A percentile compares a stretch with the other conserved stretches of the same genome.
Conservation (phyloP, 2,113 vertebrate genomes). For the Gymnobelideus leadbeateri region DNA sequence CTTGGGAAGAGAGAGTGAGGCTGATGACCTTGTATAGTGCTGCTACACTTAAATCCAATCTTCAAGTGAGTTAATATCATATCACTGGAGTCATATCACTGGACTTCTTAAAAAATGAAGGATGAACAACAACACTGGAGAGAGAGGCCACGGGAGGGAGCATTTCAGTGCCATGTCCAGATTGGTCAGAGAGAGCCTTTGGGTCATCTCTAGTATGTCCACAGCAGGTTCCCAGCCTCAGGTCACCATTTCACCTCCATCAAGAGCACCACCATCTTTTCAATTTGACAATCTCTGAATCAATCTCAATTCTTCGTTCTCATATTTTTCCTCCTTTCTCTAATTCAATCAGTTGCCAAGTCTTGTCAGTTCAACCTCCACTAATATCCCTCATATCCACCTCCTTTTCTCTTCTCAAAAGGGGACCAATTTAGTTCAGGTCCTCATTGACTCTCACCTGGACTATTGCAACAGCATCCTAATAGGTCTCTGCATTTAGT, state of each 20-base stretch:
- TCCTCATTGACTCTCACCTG: not conserved
- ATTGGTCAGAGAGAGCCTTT: not conserved
- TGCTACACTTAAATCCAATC: not conserved
- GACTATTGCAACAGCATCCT: not conserved
- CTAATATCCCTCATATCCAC: not conserved
- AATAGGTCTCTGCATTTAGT: not conserved
- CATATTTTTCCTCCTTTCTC: not conserved
- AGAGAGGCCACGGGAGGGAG: not conserved
- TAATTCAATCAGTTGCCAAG: not conserved
- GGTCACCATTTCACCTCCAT: not conserved
- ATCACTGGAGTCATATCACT: not conserved
- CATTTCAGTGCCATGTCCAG: not conserved
- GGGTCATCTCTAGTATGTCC: not conserved
- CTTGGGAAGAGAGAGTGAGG: not conserved
- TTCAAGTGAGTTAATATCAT: not conserved
- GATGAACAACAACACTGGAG: not conserved
- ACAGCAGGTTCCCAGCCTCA: not conserved
- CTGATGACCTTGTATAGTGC: not conserved
- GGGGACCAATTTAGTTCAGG: not conserved
- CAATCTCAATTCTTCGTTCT: not conserved
- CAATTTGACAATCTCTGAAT: not conserved
- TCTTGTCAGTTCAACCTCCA: not conserved
- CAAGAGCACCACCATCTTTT: not conserved
- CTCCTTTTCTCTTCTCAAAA: not conserved
- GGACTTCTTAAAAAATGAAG: not conserved